A percentile compares a stretch with the other conserved stretches of the same genome.
phyloP scores from a whole-genome alignment of 2,888 invertebrate genomes.

The Apantesis nais region DNA sequence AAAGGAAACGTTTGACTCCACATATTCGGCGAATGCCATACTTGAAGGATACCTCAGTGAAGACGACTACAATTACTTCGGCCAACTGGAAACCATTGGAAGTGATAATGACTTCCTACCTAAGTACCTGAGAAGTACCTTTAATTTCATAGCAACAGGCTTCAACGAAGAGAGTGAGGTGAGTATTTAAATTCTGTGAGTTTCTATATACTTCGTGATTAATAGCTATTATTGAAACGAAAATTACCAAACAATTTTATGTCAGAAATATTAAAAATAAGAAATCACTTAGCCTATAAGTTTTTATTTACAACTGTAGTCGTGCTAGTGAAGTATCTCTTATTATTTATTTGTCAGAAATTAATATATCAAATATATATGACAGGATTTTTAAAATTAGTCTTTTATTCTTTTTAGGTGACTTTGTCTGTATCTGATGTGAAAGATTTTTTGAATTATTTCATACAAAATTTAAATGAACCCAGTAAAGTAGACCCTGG shows the following conservation, averaged over 20 bases:
- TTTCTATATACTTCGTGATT: too few species aligned
- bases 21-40: slow-evolving; percentile 76
- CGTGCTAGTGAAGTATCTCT: background rate
- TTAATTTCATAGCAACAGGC: slow-evolving; percentile 59
- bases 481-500: slow-evolving; percentile 49
- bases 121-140: slow-evolving; percentile 61
- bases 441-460: slow-evolving; percentile 61
- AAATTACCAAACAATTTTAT: background rate
- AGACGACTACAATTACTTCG: slow-evolving; percentile 68
- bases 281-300: too few species aligned
- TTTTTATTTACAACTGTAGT: background rate
- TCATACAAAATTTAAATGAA: slow-evolving; percentile 39
- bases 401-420: slow-evolving; percentile 51
- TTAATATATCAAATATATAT: too few species aligned
- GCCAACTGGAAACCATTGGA: slow-evolving; percentile 76
- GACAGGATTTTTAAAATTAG: background rate
- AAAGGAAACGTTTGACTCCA: slow-evolving; percentile 49
- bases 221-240: too few species aligned
- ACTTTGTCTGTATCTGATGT: slow-evolving; percentile 68
- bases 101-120: slow-evolving; percentile 85
- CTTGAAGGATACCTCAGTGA: slow-evolving; percentile 65
- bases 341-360: too few species aligned
- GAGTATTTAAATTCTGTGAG: slow-evolving; percentile 24
- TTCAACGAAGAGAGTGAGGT: slow-evolving; percentile 66
- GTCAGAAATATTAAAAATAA: background rate